Evolutionary conservation across 2,888 invertebrate genomes (phyloP).

Genomic region (Phrixothrix hirtus): DNA sequence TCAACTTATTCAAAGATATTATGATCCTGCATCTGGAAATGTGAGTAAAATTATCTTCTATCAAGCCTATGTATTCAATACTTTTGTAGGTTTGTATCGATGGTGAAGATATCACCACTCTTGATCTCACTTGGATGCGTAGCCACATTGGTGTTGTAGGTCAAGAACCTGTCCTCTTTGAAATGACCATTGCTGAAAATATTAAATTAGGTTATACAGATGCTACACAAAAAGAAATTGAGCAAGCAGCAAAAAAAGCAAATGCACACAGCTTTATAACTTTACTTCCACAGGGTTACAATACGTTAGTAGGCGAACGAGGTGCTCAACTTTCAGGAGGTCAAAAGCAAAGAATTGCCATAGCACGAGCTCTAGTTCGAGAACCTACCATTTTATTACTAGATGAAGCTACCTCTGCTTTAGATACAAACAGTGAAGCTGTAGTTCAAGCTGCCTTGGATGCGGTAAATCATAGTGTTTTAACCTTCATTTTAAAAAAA

Average conservation of each 20-base stretch:
- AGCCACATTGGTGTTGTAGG: background rate
- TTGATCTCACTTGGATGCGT: background rate
- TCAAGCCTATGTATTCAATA: background rate
- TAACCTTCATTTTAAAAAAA: too few species aligned
- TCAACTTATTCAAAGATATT: conserved; percentile 73
- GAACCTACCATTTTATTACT: conserved; percentile 67
- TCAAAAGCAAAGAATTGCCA: background rate
- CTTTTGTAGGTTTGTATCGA: background rate
- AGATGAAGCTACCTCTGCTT: conserved; percentile 84
- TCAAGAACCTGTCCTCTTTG: background rate
- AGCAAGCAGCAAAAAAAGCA: conserved; percentile 75
- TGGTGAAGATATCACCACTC: background rate
- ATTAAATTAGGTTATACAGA: background rate
- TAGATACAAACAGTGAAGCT: conserved; percentile 43
- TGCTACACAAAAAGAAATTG: background rate
- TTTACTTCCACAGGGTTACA: conserved; percentile 82
- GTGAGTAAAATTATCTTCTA: conserved; percentile 50
- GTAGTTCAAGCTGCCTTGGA: conserved; percentile 88
- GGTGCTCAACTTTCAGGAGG: conserved; percentile 55
- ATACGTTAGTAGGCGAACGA: conserved; percentile 86
- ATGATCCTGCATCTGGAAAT: conserved; percentile 69
- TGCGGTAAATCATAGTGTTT: conserved; percentile 65
- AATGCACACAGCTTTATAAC: conserved; percentile 65
- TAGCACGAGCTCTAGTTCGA: background rate
- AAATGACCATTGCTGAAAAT: background rate